phyloP scores from a whole-genome alignment of 2,113 vertebrate genomes.

The Cynocephalus volans region DNA sequence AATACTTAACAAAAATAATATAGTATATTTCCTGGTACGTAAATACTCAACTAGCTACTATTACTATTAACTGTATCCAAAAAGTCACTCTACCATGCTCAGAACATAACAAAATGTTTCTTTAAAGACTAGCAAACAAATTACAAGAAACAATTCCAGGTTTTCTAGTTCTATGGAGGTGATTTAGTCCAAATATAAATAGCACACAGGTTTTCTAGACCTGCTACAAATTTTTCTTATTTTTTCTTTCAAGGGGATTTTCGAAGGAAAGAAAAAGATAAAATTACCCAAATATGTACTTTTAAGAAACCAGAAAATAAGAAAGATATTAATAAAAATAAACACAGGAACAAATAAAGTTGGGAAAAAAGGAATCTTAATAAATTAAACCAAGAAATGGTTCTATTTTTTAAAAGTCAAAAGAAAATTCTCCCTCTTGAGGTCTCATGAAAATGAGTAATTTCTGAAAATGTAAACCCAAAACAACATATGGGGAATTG shows the following conservation, averaged over 20 bases:
- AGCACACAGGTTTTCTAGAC: not conserved
- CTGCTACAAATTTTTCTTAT: conserved; percentile 20
- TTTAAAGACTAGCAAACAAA: conserved; percentile 43
- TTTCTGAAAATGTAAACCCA: conserved; percentile 48
- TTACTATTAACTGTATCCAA: not conserved
- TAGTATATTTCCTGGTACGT: not conserved
- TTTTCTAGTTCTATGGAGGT: conserved; percentile 43
- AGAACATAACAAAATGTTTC: conserved; percentile 37
- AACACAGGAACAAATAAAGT: conserved; percentile 29
- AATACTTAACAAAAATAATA: not conserved
- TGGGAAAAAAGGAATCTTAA: not conserved
- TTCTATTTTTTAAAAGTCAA: conserved; percentile 49
- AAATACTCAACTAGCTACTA: conserved; percentile 1
- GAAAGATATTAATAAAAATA: conserved; percentile 51
- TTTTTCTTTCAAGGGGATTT: conserved; percentile 61
- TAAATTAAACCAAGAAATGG: conserved; percentile 45
- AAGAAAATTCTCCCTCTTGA: conserved; percentile 19
- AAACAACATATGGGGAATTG: conserved; percentile 58
- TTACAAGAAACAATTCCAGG: conserved; percentile 26
- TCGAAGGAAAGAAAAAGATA: conserved; percentile 56
- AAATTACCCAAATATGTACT: conserved; percentile 37
- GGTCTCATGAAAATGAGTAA: conserved; percentile 63
- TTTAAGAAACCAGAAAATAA: conserved; percentile 50
- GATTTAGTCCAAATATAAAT: conserved; percentile 30
- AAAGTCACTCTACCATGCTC: conserved; percentile 2